Base-by-base conservation (phyloP, 1,140 invertebrate genomes). In the Delia radicum region DNA sequence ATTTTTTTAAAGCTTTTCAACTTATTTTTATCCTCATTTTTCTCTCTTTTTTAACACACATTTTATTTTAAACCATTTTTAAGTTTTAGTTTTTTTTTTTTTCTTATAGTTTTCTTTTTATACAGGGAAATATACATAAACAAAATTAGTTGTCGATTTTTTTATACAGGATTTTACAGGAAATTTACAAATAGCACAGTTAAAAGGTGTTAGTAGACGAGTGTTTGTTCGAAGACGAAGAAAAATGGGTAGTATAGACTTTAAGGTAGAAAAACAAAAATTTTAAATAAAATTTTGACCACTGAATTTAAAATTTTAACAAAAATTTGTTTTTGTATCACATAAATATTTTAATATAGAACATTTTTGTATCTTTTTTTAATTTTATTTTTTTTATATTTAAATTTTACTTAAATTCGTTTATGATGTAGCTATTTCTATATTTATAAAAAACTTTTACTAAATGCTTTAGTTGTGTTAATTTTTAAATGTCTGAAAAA, bases 231-330 rank as follows among this genome's bases (percentile, higher is more conserved):
- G n/a, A n/a, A n/a, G n/a, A n/a, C n/a, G n/a, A 37, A 69, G 65
- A 69, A 69, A 69, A 69, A 69, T n/a, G 21, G 65, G 65, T 69
- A 69, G 65, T 69, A 69, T 2, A 69, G 65, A 69, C 65, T 69
- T 69, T 12, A n/a, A n/a, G n/a, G 29, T 33, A 1, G 4, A 24
- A 31, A 10, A 29, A 15, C n/a, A 3, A 67, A 29, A 63, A 63
- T 10, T n/a, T 29, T 12, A n/a, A 69, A 24, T 2, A 24, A 69
- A 33, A 69, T 8, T 31, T 3, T n/a, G 12, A 21, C 24, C 26
- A 28, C 21, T 37, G n/a, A 24, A 62, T 24, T 12, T 2, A 69
- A 69, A 69, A 37, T 18, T 3, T 37, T 31, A 69, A 67, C 31
- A 26, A 31, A 24, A 31, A 65, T 26, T 28, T 28, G 5, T 61